Percentiles rank a stretch among this genome's conserved stretches.
Conservation (phyloP, 2,888 invertebrate species). For the Hypselothyrea guttata region DNA sequence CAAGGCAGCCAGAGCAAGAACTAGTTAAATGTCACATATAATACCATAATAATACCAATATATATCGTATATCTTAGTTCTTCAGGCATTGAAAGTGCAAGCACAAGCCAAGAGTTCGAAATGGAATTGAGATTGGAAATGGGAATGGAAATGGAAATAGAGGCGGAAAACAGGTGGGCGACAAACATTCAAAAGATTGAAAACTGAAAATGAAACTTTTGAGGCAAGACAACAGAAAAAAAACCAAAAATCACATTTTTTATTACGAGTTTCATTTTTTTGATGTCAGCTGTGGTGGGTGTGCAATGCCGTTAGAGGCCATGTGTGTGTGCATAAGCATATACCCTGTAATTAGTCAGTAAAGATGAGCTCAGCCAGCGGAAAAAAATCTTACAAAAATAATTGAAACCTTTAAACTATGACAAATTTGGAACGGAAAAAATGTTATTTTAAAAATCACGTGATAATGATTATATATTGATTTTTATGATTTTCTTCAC, state of each 20-base stretch:
- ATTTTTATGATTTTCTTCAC: no score
- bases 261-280: constrained; percentile 31
- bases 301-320: constrained; percentile 48
- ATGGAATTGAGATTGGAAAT: no score
- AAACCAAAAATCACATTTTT: constrained; percentile 49
- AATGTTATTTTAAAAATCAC: no score
- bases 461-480: no score
- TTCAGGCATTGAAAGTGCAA: constrained; percentile 53
- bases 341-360: no score
- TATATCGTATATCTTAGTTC: no score
- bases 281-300: constrained; percentile 47
- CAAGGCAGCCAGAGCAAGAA: constrained; percentile 19
- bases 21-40: no score
- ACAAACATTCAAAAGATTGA: constrained; percentile 5
- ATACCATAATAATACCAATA: no score
- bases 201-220: constrained; percentile 37
- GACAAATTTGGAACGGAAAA: no score
- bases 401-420: no score
- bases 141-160: neutral
- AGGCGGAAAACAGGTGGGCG: constrained; percentile 46
- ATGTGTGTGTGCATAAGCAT: constrained; percentile 1
- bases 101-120: constrained; percentile 5
- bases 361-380: no score
- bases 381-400: no score
- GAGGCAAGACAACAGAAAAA: neutral